Percentiles rank a stretch among this genome's conserved stretches.
These are phyloP conservation scores for Merodon equestris DNA, from an alignment of 2,888 invertebrate species.

Conservation along the genomic window DNA sequence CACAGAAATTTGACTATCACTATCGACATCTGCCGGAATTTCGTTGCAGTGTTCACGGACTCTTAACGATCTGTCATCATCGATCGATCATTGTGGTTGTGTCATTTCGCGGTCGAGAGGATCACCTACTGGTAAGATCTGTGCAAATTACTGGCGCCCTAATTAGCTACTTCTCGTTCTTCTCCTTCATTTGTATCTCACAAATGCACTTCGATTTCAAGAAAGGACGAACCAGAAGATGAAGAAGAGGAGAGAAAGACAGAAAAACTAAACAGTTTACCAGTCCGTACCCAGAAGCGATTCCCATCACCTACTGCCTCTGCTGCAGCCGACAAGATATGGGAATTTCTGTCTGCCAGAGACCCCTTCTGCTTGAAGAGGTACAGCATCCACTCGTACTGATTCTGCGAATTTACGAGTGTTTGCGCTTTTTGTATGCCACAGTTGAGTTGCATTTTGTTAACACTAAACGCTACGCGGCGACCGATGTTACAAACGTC, in stretches of 20 bases:
- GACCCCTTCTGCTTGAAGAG: constrained; percentile 28
- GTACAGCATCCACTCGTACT: constrained; percentile 24
- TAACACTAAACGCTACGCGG: constrained; percentile 60
- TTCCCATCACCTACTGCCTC: constrained; percentile 62
- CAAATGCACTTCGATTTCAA: constrained; percentile 19
- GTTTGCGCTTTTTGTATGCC: constrained; percentile 51
- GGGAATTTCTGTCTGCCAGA: constrained; percentile 58
- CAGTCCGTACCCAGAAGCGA: constrained; percentile 69
- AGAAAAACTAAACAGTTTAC: constrained; percentile 28
- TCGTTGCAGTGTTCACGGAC: too few relatives aligned
- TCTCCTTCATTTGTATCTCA: constrained; percentile 18
- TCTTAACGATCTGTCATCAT: too few relatives aligned
- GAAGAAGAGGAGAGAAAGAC: constrained; percentile 6
- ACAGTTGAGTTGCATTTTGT: constrained; percentile 58
- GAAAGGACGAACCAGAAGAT: constrained; percentile 32
- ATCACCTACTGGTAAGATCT: too few relatives aligned
- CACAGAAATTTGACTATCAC: too few relatives aligned
- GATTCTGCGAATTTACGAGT: constrained; percentile 68
- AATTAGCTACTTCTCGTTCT: constrained; percentile 64
- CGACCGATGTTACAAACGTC: constrained; percentile 32
- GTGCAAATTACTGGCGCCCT: constrained; percentile 71
- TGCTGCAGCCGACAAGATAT: constrained; percentile 42
- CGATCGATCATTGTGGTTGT: too few relatives aligned
- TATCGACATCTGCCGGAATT: too few relatives aligned
- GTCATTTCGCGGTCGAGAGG: background rate